Percentiles rank a stretch among this genome's conserved stretches.
These are phyloP conservation scores for Diplodus puntazzo DNA, from an alignment of 2,797 vertebrate genomes.

Conservation along the genomic window DNA sequence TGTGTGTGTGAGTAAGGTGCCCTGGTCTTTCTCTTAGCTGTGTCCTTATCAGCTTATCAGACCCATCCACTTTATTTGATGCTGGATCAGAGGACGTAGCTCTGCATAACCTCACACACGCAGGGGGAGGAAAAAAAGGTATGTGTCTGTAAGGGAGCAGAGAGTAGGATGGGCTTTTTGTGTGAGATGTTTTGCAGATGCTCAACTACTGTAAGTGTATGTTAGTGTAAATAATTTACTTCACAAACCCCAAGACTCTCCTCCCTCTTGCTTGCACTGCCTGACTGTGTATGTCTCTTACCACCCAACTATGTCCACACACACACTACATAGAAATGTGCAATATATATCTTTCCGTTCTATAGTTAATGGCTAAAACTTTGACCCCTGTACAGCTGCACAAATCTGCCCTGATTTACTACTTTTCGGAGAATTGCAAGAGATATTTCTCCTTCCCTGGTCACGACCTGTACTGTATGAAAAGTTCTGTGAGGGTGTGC, in stretches of 20 bases:
- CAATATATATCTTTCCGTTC: background rate
- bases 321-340: background rate
- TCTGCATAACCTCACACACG: conserved; percentile 46
- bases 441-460: background rate
- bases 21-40: conserved; percentile 64
- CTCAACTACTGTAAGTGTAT: conserved; percentile 1
- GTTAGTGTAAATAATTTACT: conserved; percentile 49
- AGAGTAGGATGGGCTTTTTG: background rate
- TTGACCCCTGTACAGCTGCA: conserved; percentile 6
- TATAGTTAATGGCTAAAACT: background rate
- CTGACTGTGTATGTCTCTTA: conserved; percentile 33
- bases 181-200: conserved; percentile 27
- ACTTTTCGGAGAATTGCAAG: background rate
- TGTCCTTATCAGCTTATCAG: conserved; percentile 69
- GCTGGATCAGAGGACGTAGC: conserved; percentile 43
- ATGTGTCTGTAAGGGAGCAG: background rate
- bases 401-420: background rate
- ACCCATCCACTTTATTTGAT: conserved; percentile 65
- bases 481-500: background rate
- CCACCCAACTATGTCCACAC: background rate
- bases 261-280: conserved; percentile 17
- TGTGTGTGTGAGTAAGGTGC: conserved; percentile 11
- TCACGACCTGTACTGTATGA: conserved; percentile 28
- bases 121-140: background rate
- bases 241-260: conserved; percentile 4